Conservation (phyloP, 2,888 invertebrate genomes). For the Acanthococcus lagerstroemiae region DNA sequence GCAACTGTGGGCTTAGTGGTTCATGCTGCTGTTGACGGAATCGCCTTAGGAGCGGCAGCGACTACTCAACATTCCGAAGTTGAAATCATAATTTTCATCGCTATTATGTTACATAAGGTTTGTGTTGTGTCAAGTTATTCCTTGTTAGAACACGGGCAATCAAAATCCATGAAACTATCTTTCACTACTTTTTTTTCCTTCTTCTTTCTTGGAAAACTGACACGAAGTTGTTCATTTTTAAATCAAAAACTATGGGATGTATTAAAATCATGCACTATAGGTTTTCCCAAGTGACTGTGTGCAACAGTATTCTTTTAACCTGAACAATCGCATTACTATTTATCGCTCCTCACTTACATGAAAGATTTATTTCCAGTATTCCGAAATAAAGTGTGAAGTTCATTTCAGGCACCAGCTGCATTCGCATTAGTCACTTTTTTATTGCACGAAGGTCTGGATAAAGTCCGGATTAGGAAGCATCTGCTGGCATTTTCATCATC, state of each 20-base stretch:
- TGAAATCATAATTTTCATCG: slow-evolving; percentile 93
- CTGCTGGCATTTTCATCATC: slow-evolving; percentile 83
- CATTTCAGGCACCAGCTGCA: slow-evolving; percentile 81
- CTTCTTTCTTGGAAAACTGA: too few relatives aligned
- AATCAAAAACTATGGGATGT: too few relatives aligned
- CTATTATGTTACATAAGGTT: slow-evolving; percentile 96
- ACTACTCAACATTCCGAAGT: slow-evolving; percentile 92
- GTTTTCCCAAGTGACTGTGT: too few relatives aligned
- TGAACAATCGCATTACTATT: too few relatives aligned
- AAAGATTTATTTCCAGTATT: not conserved
- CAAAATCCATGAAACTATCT: too few relatives aligned
- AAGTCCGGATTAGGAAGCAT: slow-evolving; percentile 77
- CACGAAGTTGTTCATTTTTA: too few relatives aligned
- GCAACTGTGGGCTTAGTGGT: slow-evolving; percentile 95
- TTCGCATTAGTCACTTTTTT: slow-evolving; percentile 97
- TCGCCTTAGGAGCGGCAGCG: slow-evolving; percentile 96
- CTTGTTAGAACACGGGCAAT: too few relatives aligned
- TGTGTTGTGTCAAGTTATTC: slow-evolving; percentile 14
- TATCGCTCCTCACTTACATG: too few relatives aligned
- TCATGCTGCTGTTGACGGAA: slow-evolving; percentile 96
- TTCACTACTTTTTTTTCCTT: too few relatives aligned
- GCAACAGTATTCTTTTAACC: too few relatives aligned
- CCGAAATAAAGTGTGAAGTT: not conserved
- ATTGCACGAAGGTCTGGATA: slow-evolving; percentile 86
- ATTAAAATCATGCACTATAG: too few relatives aligned